phyloP scores from a whole-genome alignment of 2,113 vertebrate species.

The Coptodon rendalli region DNA sequence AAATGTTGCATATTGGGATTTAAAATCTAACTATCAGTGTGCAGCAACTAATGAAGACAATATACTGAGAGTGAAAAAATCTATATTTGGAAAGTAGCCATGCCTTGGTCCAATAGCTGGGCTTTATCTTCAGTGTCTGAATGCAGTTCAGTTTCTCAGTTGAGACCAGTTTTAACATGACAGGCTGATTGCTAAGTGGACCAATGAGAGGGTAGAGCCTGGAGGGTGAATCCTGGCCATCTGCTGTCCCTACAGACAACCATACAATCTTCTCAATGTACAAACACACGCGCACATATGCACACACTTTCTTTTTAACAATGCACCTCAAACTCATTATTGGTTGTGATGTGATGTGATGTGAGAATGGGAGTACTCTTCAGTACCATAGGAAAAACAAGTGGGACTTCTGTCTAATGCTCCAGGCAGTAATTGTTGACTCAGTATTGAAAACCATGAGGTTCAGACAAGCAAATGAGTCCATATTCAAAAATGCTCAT shows the following conservation, averaged over 20 bases:
- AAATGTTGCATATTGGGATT: not conserved
- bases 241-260: constrained; percentile 23
- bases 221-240: constrained; percentile 25
- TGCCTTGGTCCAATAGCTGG: not conserved
- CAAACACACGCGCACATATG: not conserved
- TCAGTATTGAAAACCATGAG: not conserved
- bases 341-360: not conserved
- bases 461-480: not conserved
- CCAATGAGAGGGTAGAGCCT: constrained; percentile 2
- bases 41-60: not conserved
- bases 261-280: not conserved
- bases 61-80: not conserved
- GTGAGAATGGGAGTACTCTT: not conserved
- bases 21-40: not conserved
- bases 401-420: not conserved
- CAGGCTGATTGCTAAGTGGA: not conserved
- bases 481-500: not conserved
- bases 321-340: not conserved
- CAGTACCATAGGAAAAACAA: not conserved
- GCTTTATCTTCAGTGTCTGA: not conserved
- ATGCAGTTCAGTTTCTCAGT: not conserved
- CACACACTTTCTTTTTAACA: not conserved
- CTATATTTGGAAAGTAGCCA: not conserved
- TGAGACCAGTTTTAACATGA: not conserved
- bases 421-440: not conserved